Base-by-base conservation (phyloP, 2,888 invertebrate genomes). In the Disparrhopalites patrizii region DNA sequence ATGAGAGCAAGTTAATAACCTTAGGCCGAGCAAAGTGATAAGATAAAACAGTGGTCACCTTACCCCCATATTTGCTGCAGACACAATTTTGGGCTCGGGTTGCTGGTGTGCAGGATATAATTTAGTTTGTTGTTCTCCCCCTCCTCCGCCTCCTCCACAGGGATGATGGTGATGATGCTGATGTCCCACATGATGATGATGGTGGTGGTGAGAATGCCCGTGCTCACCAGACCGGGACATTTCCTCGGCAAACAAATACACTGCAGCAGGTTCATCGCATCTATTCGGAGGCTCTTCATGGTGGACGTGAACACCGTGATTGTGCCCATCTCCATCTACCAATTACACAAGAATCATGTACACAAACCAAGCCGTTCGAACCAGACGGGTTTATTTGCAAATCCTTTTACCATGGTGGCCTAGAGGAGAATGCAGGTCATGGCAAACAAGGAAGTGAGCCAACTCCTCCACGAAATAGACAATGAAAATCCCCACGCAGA, bases 191-290 rank as follows among this genome's bases (percentile, higher is more conserved):
- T 52, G 65, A 40, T 68, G 61, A 40, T 69, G 64, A 15, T 30
- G 18, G 27, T 65, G 61, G 23, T 36, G 31, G 27, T 38, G 50
- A 30, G 33, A 36, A n/a, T 27, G 33, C 31, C 67, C 67, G 58
- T 68, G 71, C 18, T 74, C 74, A 36, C 72, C 74, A 10, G 72
- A 72, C 61, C 70, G 61, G n/a, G 70, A 62, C 47, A 65, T 67
- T 30, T 75, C 75, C 38, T 75, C 73, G 0, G 75, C 73, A 67
- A 75, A 72, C 15, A 75, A 64, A 62, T 73, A 75, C 27, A 75
- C 75, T 27, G 75, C 75, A 13, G 75, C 75, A 5, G 75, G 75
- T 43, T 75, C 75, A 61, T 74, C 74, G 70, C 75, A 75, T 28
- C 75, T 62, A 57, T 75, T 73, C 30, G 75, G 75, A 25, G 75